Conservation (phyloP, 2,888 invertebrate genomes). For the Lissonota sp. region DNA sequence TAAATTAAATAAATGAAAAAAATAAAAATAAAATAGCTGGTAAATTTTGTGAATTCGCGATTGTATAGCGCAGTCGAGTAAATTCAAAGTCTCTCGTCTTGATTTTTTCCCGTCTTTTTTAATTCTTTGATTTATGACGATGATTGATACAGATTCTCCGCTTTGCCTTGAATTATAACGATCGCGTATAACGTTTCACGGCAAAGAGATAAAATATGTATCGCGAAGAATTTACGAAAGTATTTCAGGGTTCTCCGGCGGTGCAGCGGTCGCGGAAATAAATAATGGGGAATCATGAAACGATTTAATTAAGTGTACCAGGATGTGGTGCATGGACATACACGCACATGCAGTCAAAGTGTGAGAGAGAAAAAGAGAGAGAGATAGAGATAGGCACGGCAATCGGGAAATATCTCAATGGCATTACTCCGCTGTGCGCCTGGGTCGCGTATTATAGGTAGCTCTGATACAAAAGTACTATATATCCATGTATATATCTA, state of each 20-base stretch:
- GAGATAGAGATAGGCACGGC: conserved; percentile 35
- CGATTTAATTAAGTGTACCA: conserved; percentile 65
- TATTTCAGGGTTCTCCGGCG: conserved; percentile 52
- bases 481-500: conserved; percentile 30
- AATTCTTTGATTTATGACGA: neutral
- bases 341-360: conserved; percentile 4
- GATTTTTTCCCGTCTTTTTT: neutral
- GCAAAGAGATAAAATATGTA: conserved; percentile 42
- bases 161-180: conserved; percentile 47
- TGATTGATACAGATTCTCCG: conserved; percentile 44
- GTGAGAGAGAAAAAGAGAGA: conserved; percentile 9
- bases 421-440: conserved; percentile 51
- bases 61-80: neutral
- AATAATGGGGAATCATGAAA: conserved; percentile 63
- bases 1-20: too few relatives aligned
- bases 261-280: conserved; percentile 46
- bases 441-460: conserved; percentile 56
- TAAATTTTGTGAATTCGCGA: too few relatives aligned
- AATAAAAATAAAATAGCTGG: too few relatives aligned
- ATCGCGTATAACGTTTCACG: conserved; percentile 11
- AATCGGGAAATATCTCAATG: conserved; percentile 67
- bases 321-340: conserved; percentile 59
- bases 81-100: conserved; percentile 1
- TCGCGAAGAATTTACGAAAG: conserved; percentile 43
- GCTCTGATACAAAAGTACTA: conserved; percentile 44